Percentiles rank a stretch among this genome's conserved stretches.
These are phyloP conservation scores for Acanthiza pusilla DNA, from an alignment of 2,797 vertebrate species.

Conservation along the genomic window DNA sequence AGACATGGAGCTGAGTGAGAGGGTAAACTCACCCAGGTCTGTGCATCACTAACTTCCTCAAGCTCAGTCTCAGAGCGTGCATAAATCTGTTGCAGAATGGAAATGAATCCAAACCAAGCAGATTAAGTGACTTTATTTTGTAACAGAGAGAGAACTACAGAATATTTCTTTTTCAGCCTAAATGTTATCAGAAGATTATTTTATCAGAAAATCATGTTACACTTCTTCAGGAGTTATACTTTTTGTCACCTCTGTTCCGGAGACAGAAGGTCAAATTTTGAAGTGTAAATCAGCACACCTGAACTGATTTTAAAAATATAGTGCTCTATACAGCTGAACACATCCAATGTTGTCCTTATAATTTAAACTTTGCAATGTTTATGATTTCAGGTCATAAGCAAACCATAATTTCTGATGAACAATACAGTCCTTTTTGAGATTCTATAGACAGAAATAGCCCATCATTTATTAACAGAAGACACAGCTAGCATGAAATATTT, in stretches of 20 bases:
- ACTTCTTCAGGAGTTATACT: background rate
- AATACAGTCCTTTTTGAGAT: background rate
- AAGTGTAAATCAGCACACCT: background rate
- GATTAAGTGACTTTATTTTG: background rate
- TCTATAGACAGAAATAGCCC: background rate
- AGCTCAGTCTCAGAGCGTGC: background rate
- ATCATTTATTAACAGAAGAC: background rate
- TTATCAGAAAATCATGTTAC: background rate
- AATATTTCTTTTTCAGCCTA: background rate
- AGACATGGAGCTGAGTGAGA: background rate
- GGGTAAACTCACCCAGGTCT: background rate
- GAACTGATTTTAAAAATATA: background rate
- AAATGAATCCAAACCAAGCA: background rate
- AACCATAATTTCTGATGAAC: background rate
- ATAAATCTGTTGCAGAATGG: conserved; percentile 2
- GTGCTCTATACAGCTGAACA: background rate
- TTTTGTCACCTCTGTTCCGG: background rate
- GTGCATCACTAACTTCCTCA: background rate
- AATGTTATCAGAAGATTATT: background rate
- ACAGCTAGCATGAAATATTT: background rate
- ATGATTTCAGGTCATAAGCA: background rate
- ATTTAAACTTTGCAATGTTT: background rate
- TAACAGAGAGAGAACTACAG: background rate
- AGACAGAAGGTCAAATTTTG: background rate
- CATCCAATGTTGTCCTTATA: background rate